A percentile compares a stretch with the other conserved stretches of the same genome.
These are phyloP conservation scores for Venturia canescens DNA, from an alignment of 1,140 invertebrate species.

Conservation along the genomic window DNA sequence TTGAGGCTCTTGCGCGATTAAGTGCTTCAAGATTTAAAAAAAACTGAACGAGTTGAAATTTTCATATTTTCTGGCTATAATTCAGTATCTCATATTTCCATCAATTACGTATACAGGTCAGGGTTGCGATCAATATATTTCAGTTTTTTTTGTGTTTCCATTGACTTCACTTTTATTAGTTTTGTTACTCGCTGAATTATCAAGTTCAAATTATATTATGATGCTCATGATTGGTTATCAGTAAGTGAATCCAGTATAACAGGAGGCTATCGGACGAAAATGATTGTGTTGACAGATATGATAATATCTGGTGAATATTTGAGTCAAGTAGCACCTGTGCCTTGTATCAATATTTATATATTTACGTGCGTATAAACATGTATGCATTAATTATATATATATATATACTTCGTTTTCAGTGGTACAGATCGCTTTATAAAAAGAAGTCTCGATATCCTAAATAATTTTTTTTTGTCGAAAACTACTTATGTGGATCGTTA, in stretches of 20 bases:
- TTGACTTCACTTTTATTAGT: background rate
- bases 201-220: background rate
- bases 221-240: background rate
- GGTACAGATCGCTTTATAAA: background rate
- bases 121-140: background rate
- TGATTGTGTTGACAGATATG: slow-evolving; percentile 13
- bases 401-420: background rate
- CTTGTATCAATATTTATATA: too few relatives aligned
- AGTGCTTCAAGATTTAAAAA: too few relatives aligned
- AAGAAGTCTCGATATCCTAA: background rate
- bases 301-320: background rate
- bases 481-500: background rate
- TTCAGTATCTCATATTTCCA: background rate
- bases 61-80: too few relatives aligned
- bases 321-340: background rate
- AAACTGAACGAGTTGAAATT: too few relatives aligned
- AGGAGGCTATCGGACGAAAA: background rate
- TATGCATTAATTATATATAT: too few relatives aligned
- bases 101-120: background rate
- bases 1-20: too few relatives aligned
- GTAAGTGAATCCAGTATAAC: background rate
- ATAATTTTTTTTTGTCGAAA: background rate
- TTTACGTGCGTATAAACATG: too few relatives aligned
- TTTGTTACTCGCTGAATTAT: background rate
- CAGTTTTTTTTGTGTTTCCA: background rate